Conservation (phyloP, 2,888 invertebrate species). For the Torymus texanus region DNA sequence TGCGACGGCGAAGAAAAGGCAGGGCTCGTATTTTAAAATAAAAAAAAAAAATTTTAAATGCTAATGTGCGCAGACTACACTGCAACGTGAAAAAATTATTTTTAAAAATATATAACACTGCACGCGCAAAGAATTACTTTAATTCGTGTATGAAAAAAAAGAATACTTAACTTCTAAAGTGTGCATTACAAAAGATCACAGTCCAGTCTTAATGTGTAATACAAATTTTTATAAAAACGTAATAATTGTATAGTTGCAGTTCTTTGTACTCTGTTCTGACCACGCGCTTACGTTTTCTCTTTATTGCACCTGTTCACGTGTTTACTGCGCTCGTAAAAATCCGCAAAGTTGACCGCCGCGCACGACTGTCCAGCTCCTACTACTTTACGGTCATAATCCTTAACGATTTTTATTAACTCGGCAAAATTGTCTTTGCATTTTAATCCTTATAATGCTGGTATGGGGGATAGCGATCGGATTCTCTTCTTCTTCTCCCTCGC, state of each 20-base stretch:
- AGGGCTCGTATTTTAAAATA: slow-evolving; percentile 7
- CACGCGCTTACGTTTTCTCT: slow-evolving; percentile 27
- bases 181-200: slow-evolving; percentile 10
- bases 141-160: not conserved
- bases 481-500: not conserved
- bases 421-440: slow-evolving; percentile 47
- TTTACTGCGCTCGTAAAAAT: slow-evolving; percentile 52
- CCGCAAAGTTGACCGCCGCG: slow-evolving; percentile 39
- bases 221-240: slow-evolving; percentile 37
- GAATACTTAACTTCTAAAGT: not conserved
- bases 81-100: too few relatives aligned
- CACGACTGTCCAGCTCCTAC: not conserved
- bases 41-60: slow-evolving; percentile 24
- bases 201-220: slow-evolving; percentile 15
- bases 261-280: slow-evolving; percentile 32
- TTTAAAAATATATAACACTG: too few relatives aligned
- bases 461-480: slow-evolving; percentile 28
- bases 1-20: not conserved
- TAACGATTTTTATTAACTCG: slow-evolving; percentile 53
- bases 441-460: slow-evolving; percentile 13
- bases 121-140: not conserved
- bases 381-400: slow-evolving; percentile 44
- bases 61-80: not conserved
- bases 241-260: slow-evolving; percentile 10
- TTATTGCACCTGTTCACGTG: slow-evolving; percentile 52